Conservation (phyloP, 53 echinoderm and acorn worm species). For the Echinometra lucunter region DNA sequence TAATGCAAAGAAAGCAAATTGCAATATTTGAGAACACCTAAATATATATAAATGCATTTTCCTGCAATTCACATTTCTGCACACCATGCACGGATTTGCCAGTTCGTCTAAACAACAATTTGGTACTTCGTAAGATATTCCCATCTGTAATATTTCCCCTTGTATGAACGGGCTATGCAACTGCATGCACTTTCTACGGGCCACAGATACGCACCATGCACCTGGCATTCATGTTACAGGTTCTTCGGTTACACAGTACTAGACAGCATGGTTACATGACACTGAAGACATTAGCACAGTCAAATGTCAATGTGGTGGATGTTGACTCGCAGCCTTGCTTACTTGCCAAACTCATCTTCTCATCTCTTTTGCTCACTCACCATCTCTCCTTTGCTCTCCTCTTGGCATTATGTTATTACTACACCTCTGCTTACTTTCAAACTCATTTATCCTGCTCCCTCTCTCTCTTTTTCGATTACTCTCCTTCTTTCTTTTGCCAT, state of each 20-base stretch:
- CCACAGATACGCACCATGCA: not conserved
- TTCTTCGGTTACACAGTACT: not conserved
- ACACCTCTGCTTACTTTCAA: too few relatives aligned
- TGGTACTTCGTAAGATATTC: not conserved
- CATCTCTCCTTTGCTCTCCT: not conserved
- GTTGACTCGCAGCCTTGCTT: constrained; percentile 29
- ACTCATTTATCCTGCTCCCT: too few relatives aligned
- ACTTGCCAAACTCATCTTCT: not conserved
- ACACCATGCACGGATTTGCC: not conserved
- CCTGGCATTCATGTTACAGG: constrained; percentile 29
- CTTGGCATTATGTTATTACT: too few relatives aligned
- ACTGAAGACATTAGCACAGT: constrained; percentile 53
- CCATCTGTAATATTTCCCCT: not conserved
- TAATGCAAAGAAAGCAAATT: too few relatives aligned
- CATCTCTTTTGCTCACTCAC: not conserved
- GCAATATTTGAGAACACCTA: too few relatives aligned
- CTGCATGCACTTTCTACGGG: not conserved
- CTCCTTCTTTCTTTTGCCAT: too few relatives aligned
- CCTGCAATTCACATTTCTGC: too few relatives aligned
- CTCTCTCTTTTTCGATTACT: too few relatives aligned
- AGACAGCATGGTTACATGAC: constrained; percentile 40
- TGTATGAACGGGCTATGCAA: not conserved
- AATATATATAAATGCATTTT: too few relatives aligned
- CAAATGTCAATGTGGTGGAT: constrained; percentile 59
- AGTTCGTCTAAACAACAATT: not conserved